Evolutionary conservation across 2,797 vertebrate species (phyloP), one percentile per base, ranked within the genome.

Genomic region (Streptopelia turtur): DNA sequence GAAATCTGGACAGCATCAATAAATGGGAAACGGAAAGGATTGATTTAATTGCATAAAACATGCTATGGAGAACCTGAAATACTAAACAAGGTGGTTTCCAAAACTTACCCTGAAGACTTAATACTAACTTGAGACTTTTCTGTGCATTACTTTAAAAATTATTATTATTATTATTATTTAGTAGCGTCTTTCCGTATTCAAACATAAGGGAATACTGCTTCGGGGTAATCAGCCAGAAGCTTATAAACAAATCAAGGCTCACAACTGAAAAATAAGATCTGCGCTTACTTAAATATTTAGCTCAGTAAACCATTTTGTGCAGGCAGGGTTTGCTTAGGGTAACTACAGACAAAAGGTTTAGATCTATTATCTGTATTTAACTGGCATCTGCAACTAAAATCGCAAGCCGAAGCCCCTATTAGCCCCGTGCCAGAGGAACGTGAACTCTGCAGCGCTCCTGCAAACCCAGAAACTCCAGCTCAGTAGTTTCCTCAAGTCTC

Each of bases 171-270:
- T 37, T 71, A 75, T 86, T 78, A 78, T 64, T 86, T 60, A 50
- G 68, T 50, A 59, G 31, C 56, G 80, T 52, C 66, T 80, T 94
- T 90, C 69, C 31, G 43, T 81, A 69, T 52, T 83, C 65, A 94
- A 11, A 76, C 28, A 64, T 9, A 76, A 55, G 59, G 57, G 30
- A 61, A 85, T 27, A 21, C 35, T 61, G 78, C 83, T 70, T 85
- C 30, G 80, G 83, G 77, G 28, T 30, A 52, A 75, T 65, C 82
- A 91, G 37, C 15, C 50, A 55, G 13, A 68, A 65, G 27, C 30
- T 91, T 64, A 81, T 61, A 75, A 78, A 94, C 59, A 86, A 83
- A 93, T 77, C 75, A 30, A 83, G 49, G 87, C 69, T 52, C 64
- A 89, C 91, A 89, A 6, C 15, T 25, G 60, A 77, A 74, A 93